Conservation (phyloP, 2,888 invertebrate genomes). For the Drosophila austrosaltans region DNA sequence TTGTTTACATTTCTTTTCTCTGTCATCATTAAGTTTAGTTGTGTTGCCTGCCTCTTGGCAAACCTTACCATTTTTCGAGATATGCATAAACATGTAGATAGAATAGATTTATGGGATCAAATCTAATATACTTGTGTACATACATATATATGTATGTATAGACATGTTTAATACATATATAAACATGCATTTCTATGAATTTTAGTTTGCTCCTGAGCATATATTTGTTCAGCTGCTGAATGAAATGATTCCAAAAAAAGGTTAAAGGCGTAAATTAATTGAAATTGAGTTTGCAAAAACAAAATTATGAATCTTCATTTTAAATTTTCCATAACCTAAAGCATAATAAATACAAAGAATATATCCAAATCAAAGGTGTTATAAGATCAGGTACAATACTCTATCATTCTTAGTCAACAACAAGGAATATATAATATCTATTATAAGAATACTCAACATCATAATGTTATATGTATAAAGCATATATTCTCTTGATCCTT, state of each 20-base stretch:
- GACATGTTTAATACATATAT: neutral
- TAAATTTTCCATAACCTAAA: too few relatives aligned
- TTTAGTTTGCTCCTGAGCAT: neutral
- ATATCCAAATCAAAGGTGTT: too few relatives aligned
- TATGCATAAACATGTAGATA: neutral
- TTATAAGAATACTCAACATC: too few relatives aligned
- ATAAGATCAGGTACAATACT: too few relatives aligned
- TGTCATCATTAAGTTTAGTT: neutral
- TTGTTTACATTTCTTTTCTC: constrained; percentile 41
- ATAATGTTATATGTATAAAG: too few relatives aligned
- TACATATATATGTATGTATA: neutral
- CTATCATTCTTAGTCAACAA: too few relatives aligned
- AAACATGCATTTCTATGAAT: neutral
- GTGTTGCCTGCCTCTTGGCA: neutral
- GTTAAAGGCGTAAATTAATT: neutral
- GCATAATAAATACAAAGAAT: too few relatives aligned
- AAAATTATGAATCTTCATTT: too few relatives aligned
- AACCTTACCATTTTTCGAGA: neutral
- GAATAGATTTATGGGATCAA: too few relatives aligned
- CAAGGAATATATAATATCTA: too few relatives aligned
- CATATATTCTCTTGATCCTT: too few relatives aligned
- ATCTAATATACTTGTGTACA: too few relatives aligned
- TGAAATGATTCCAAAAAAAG: neutral
- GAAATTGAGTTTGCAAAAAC: neutral
- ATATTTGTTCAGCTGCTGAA: neutral